These are phyloP conservation scores for Atrichornis clamosus DNA, from an alignment of 2,113 vertebrate genomes.

Conservation along the genomic window DNA sequence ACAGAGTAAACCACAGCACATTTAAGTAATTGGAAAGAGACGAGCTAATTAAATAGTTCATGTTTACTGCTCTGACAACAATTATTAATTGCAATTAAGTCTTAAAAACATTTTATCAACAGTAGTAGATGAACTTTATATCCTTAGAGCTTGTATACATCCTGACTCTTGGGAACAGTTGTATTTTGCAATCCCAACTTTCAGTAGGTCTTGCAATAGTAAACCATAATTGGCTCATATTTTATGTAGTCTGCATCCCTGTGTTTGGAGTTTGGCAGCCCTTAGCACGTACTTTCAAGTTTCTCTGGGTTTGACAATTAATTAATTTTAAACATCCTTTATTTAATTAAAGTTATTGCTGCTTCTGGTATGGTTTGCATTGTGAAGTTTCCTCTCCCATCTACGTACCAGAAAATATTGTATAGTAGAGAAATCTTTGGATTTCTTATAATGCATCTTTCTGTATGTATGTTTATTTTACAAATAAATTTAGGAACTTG, in stretches of 20 bases:
- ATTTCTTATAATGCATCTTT: not conserved
- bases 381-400: not conserved
- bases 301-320: not conserved
- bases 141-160: not conserved
- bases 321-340: not conserved
- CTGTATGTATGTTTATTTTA: not conserved
- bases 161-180: not conserved
- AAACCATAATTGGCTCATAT: not conserved
- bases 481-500: rapidly evolving
- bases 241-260: not conserved
- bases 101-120: not conserved
- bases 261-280: not conserved
- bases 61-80: not conserved
- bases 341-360: slow-evolving; percentile 17
- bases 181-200: not conserved
- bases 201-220: not conserved
- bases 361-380: not conserved
- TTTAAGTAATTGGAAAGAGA: slow-evolving; percentile 10
- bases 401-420: not conserved
- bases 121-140: not conserved
- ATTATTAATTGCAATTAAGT: slow-evolving; percentile 26
- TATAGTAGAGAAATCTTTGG: not conserved
- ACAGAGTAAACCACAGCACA: not conserved
- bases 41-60: not conserved
- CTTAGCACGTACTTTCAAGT: not conserved